Conservation (phyloP, 2,888 invertebrate genomes). For the Troides helena region DNA sequence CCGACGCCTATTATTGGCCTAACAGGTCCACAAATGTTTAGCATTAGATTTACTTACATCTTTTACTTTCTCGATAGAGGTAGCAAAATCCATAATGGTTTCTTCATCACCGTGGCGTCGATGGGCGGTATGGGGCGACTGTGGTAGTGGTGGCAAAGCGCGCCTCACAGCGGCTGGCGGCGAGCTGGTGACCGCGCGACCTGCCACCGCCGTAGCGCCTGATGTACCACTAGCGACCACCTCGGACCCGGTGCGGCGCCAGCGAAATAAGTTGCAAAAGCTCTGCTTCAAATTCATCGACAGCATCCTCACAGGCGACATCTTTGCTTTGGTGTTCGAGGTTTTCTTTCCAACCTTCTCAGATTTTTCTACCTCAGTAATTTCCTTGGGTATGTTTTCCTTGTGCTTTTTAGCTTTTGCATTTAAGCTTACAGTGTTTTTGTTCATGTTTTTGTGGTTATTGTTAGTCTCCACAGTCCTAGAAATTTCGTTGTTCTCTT, state of each 20-base stretch:
- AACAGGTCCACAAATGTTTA: too few species aligned
- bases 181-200: slow-evolving; percentile 47
- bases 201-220: slow-evolving; percentile 50
- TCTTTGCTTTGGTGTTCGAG: slow-evolving; percentile 76
- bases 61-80: slow-evolving; percentile 95
- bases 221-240: slow-evolving; percentile 49
- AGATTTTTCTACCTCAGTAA: slow-evolving; percentile 66
- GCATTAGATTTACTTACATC: slow-evolving; percentile 83
- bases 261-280: slow-evolving; percentile 91
- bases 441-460: slow-evolving; percentile 71
- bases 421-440: slow-evolving; percentile 81
- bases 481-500: slow-evolving; percentile 58
- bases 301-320: slow-evolving; percentile 83
- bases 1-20: too few species aligned
- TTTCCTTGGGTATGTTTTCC: slow-evolving; percentile 58
- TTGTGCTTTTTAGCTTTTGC: slow-evolving; percentile 82
- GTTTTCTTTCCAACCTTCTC: slow-evolving; percentile 59
- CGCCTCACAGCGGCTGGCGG: slow-evolving; percentile 68
- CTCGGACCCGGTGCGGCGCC: slow-evolving; percentile 63
- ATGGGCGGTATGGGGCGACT: slow-evolving; percentile 48
- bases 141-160: slow-evolving; percentile 72
- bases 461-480: slow-evolving; percentile 67
- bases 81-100: slow-evolving; percentile 89
- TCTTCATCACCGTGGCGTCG: slow-evolving; percentile 59
- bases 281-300: slow-evolving; percentile 90